Percentiles rank a stretch among this genome's conserved stretches.
Evolutionary conservation across 1,140 invertebrate genomes (phyloP).

Genomic region (Protaetia brevitarsis): DNA sequence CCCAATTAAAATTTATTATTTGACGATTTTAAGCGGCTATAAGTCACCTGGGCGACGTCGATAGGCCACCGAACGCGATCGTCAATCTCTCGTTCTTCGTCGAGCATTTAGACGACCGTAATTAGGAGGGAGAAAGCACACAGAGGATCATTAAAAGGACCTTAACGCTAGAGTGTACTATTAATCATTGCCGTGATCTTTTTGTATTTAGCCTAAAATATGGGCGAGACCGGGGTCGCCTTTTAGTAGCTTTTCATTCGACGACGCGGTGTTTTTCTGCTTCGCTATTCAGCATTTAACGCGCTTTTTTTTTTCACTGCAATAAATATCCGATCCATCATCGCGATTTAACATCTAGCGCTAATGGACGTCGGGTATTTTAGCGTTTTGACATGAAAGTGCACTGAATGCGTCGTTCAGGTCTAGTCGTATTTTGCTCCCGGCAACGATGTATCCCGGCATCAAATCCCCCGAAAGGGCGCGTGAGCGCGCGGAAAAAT

Average conservation of each 20-base stretch:
- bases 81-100: background rate
- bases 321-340: slow-evolving; percentile 9
- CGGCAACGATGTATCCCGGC: no score
- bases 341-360: background rate
- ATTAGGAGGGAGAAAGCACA: background rate
- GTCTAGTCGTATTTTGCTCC: background rate
- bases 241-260: slow-evolving; percentile 13
- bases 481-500: background rate
- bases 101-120: background rate
- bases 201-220: slow-evolving; percentile 9
- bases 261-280: background rate
- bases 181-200: slow-evolving; percentile 8
- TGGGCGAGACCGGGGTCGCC: no score
- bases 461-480: no score
- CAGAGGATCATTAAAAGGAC: slow-evolving; percentile 1
- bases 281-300: background rate
- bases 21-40: background rate
- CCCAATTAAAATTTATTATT: slow-evolving; percentile 8
- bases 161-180: slow-evolving; percentile 3
- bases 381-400: background rate
- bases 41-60: background rate
- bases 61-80: background rate
- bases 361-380: slow-evolving; percentile 4
- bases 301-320: background rate
- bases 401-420: background rate